Conservation (phyloP, 2,113 vertebrate species). For the Rhea americana region DNA sequence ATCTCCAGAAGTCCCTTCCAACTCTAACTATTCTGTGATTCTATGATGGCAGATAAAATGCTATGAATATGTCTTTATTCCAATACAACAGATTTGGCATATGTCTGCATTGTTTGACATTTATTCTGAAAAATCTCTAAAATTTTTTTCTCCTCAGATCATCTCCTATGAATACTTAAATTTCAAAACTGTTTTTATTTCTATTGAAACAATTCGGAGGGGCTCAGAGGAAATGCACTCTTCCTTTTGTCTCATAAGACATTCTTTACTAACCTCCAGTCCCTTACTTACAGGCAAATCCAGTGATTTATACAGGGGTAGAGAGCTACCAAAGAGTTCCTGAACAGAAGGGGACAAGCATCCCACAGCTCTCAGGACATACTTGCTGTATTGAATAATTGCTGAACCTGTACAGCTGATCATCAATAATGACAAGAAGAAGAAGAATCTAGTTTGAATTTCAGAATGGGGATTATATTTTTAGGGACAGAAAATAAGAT, state of each 20-base stretch:
- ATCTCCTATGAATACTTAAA: neutral
- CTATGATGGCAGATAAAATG: neutral
- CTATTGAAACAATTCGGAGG: neutral
- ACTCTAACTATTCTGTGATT: neutral
- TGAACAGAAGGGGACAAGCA: neutral
- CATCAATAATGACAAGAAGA: neutral
- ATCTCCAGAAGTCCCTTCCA: no score
- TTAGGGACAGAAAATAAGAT: neutral
- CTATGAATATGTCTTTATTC: neutral
- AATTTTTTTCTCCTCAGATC: neutral
- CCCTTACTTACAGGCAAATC: neutral
- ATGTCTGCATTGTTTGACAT: neutral
- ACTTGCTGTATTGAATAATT: neutral
- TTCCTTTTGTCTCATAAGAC: neutral
- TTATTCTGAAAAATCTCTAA: neutral
- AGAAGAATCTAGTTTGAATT: neutral
- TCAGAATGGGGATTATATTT: neutral
- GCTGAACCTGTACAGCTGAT: neutral
- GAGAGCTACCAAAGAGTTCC: neutral
- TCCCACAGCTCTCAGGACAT: neutral
- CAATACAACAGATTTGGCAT: neutral
- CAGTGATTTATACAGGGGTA: neutral
- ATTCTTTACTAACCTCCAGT: neutral
- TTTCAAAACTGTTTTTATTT: neutral
- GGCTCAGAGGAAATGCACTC: neutral